Evolutionary conservation across 1,140 invertebrate species (phyloP).

Genomic region (Brachionus manjavacas): DNA sequence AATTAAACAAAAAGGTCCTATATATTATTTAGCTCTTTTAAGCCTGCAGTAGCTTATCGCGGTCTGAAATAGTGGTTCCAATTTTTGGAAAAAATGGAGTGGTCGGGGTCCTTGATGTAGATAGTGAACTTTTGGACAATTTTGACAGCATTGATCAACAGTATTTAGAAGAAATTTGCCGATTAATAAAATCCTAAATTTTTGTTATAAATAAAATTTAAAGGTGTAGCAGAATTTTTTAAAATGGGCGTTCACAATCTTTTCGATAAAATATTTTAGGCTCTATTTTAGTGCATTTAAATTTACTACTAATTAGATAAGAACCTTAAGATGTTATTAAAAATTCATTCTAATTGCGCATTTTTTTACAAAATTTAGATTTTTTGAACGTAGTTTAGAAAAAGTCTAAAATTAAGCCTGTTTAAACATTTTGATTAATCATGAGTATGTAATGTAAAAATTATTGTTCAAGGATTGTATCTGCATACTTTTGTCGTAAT

Average conservation of each 20-base stretch:
- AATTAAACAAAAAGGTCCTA: neutral
- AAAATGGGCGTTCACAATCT: neutral
- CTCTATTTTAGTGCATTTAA: neutral
- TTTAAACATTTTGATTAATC: neutral
- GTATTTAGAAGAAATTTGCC: conserved; percentile 30
- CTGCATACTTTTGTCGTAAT: neutral
- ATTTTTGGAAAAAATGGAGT: neutral
- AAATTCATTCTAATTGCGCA: neutral
- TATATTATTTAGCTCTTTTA: neutral
- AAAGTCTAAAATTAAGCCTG: neutral
- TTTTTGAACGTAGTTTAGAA: neutral
- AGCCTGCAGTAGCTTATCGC: neutral
- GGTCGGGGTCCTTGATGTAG: conserved; percentile 27
- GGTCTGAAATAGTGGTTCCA: conserved; percentile 40
- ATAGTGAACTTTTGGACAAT: conserved; percentile 13
- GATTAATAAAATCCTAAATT: neutral
- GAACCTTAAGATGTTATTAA: neutral
- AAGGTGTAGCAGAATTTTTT: neutral
- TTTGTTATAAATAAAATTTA: neutral
- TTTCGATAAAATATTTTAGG: neutral
- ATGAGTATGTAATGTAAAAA: neutral
- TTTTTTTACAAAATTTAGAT: neutral
- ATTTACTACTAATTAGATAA: neutral
- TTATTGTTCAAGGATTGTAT: neutral
- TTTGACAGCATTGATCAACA: conserved; percentile 22